These are phyloP conservation scores for Griposia aprilina DNA, from an alignment of 2,888 invertebrate species.

Conservation along the genomic window DNA sequence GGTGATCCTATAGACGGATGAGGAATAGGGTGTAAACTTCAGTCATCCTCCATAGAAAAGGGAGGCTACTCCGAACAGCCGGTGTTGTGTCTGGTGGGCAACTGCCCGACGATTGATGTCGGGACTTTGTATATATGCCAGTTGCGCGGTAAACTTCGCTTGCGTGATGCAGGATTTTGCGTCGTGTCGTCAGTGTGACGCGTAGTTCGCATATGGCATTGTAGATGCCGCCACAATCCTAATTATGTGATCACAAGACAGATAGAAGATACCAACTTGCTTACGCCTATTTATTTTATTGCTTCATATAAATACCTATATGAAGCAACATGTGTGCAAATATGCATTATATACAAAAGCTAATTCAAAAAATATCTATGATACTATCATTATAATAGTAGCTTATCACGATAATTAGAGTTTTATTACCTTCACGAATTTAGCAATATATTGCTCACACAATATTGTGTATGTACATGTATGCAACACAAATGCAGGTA, in stretches of 20 bases:
- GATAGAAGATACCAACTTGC: neutral
- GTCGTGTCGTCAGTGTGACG: no score
- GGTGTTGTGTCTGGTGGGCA: no score
- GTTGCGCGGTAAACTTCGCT: no score
- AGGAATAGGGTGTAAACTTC: no score
- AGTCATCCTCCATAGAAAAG: no score
- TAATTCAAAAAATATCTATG: conserved; percentile 29
- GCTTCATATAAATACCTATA: neutral
- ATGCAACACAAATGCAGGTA: neutral
- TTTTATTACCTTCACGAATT: conserved; percentile 39
- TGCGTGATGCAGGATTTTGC: no score
- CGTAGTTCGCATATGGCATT: no score
- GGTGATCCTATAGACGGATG: neutral
- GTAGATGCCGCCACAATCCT: neutral
- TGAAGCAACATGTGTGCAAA: conserved; percentile 23
- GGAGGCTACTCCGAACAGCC: no score
- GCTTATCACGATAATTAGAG: conserved; percentile 20
- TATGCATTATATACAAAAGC: conserved; percentile 18
- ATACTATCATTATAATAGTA: conserved; percentile 16
- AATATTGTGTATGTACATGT: neutral
- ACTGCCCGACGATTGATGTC: no score
- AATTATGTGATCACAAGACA: neutral
- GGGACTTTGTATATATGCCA: no score
- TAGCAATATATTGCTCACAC: conserved; percentile 35
- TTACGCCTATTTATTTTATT: neutral